These are phyloP conservation scores for Gallinago jamesoni DNA, from an alignment of 2,113 vertebrate species.

Conservation along the genomic window DNA sequence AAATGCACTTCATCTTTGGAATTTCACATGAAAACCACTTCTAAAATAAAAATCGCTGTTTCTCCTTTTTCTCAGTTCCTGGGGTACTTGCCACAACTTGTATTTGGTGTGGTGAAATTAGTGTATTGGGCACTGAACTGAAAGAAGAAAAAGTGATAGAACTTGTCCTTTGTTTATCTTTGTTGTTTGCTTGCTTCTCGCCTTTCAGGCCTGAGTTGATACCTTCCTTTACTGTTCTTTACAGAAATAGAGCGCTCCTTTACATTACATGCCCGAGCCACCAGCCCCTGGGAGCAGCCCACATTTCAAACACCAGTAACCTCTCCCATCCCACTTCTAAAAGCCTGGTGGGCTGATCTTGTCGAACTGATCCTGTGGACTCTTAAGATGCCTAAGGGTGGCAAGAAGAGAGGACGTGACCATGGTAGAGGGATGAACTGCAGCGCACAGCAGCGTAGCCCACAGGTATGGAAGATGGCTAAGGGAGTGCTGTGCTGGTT, in stretches of 20 bases:
- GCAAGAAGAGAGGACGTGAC: background rate
- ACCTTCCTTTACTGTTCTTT: background rate
- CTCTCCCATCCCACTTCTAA: background rate
- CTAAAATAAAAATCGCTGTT: background rate
- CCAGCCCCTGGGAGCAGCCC: background rate
- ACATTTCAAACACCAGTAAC: background rate
- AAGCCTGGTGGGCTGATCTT: background rate
- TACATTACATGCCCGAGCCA: background rate
- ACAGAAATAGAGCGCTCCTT: background rate
- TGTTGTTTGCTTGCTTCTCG: background rate
- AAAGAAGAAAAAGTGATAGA: background rate
- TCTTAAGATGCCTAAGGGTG: accelerated
- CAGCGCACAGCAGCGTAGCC: background rate
- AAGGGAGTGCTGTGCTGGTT: background rate
- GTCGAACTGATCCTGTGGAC: background rate
- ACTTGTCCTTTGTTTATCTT: background rate
- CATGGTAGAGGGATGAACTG: background rate
- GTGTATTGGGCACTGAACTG: background rate
- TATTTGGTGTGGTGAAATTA: background rate
- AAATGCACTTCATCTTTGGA: background rate
- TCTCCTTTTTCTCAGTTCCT: background rate
- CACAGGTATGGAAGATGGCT: background rate
- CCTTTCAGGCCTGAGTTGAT: background rate
- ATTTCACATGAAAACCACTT: background rate
- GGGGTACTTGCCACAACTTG: background rate